Evolutionary conservation across 2,113 vertebrate species (phyloP), one percentile per base, ranked within the genome.

Genomic region (Falco punctatus): DNA sequence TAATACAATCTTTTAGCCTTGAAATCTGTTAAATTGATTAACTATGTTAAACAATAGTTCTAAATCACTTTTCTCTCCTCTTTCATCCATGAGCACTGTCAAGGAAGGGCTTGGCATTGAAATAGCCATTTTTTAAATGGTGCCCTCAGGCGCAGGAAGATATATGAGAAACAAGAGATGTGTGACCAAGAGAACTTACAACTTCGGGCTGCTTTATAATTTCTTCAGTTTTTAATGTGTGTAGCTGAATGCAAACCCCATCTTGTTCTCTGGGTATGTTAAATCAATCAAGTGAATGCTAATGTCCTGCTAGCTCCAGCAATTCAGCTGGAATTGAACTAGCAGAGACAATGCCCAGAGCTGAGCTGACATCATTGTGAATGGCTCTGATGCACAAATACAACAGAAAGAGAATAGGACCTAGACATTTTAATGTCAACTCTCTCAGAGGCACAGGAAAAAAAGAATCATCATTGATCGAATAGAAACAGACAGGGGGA

Each of bases 81-180:
- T 85, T 93, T 95, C 86, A 87, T 96, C 96, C 98, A 97, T 97
- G 98, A 98, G 89, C 98, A 98, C 84, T 98, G 42, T 98, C 95
- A 99, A 98, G 97, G 98, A 99, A 97, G 98, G 98, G 82, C 42
- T 99, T 81, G 99, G 98, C 89, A 98, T 98, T 88, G 98, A 99
- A 97, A 98, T 55, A 98, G 98, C 92, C 97, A 97, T 96, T 99
- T 99, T 98, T 98, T 99, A 96, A 99, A 99, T 61, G 98, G 98
- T 80, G 98, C 98, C 77, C 89, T 99, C 96, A 99, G 98, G 98
- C 98, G 98, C 97, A 98, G 98, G 98, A 99, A 98, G 97, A 98
- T 98, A 5, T 98, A 98, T 88, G 98, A 99, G 97, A 98, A 91
- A 48, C 57, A 48, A 79, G 91, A 80, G 33, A 67, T 58, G 35